Percentiles rank a stretch among this genome's conserved stretches.
Evolutionary conservation across 2,888 invertebrate genomes (phyloP).

Genomic region (Galerucella nymphaeae): DNA sequence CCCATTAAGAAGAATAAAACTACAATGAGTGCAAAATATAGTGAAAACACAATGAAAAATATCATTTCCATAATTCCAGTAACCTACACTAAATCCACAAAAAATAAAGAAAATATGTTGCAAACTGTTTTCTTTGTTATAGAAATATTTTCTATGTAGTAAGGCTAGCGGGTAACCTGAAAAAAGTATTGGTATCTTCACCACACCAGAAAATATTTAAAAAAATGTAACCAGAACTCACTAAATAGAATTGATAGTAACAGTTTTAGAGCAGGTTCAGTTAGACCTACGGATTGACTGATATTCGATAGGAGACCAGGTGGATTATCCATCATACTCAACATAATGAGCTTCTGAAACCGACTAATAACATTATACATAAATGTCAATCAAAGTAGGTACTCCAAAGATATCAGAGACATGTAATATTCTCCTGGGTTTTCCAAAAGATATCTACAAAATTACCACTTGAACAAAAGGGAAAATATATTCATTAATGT

Average conservation of each 20-base stretch:
- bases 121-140: slow-evolving; percentile 67
- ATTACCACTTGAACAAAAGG: too few relatives aligned
- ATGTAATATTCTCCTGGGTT: too few relatives aligned
- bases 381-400: too few relatives aligned
- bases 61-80: slow-evolving; percentile 86
- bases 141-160: slow-evolving; percentile 71
- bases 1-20: slow-evolving; percentile 75
- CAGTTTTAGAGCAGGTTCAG: neutral
- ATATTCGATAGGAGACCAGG: neutral
- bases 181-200: slow-evolving; percentile 43
- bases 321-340: neutral
- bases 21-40: slow-evolving; percentile 76
- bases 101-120: slow-evolving; percentile 82
- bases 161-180: slow-evolving; percentile 81
- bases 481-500: too few relatives aligned
- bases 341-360: too few relatives aligned
- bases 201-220: neutral
- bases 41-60: slow-evolving; percentile 82
- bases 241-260: neutral
- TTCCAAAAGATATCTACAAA: too few relatives aligned
- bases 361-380: too few relatives aligned
- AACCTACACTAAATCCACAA: slow-evolving; percentile 79
- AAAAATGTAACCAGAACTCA: neutral
- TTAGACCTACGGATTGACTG: neutral
- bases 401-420: too few relatives aligned